Percentiles rank a stretch among this genome's conserved stretches.
These are phyloP conservation scores for Nomada ruficornis DNA, from an alignment of 2,888 invertebrate genomes.

Conservation along the genomic window DNA sequence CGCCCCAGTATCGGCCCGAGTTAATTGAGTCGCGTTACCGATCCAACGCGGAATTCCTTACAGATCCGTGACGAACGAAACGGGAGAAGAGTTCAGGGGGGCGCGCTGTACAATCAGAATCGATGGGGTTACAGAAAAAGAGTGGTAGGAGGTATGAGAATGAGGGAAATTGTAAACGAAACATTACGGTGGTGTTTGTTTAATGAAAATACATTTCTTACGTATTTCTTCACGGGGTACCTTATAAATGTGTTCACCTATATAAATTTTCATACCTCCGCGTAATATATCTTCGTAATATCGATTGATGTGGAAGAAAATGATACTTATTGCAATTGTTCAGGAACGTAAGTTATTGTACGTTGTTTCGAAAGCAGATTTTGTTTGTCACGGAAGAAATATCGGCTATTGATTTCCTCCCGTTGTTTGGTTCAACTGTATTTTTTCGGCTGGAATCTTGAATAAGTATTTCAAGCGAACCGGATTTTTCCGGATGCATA, in stretches of 20 bases:
- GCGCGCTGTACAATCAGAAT: not conserved
- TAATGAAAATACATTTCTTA: no score
- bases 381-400: not conserved
- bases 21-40: constrained; percentile 30
- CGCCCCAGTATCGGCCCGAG: not conserved
- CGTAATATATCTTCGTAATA: no score
- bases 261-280: no score
- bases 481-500: not conserved
- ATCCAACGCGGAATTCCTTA: constrained; percentile 3
- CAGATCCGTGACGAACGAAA: not conserved
- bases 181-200: not conserved
- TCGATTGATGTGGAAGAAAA: no score
- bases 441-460: not conserved
- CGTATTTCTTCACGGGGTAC: no score
- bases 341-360: constrained; percentile 2
- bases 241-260: no score
- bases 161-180: not conserved
- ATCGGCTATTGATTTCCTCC: not conserved
- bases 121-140: not conserved
- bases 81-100: not conserved
- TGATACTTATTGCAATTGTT: not conserved
- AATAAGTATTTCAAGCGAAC: not conserved
- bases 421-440: not conserved
- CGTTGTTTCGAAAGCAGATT: constrained; percentile 10
- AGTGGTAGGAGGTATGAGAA: not conserved